A percentile compares a stretch with the other conserved stretches of the same genome.
These are phyloP conservation scores for Ptilorrhoa leucosticta DNA, from an alignment of 2,113 vertebrate genomes.

Conservation along the genomic window DNA sequence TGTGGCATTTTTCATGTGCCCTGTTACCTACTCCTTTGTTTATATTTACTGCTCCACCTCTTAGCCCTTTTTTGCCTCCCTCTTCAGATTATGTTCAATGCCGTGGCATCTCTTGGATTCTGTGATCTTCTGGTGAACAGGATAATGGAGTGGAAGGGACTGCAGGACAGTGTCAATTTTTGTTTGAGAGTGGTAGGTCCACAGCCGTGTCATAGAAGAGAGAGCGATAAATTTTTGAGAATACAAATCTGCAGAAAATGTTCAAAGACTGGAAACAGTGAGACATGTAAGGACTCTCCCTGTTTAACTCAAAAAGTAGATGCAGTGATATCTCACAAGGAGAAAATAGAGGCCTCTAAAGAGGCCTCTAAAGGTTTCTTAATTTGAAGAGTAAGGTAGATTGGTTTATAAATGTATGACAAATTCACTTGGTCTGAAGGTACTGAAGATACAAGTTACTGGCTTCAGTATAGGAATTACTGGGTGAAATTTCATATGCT, in stretches of 20 bases:
- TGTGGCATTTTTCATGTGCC: not conserved
- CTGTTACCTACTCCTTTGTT: not conserved
- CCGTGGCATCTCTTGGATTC: rapidly evolving
- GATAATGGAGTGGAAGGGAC: not conserved
- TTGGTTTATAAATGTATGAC: not conserved
- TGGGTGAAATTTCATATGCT: not conserved
- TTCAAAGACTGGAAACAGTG: not conserved
- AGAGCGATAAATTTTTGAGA: not conserved
- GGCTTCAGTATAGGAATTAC: not conserved
- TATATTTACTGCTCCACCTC: not conserved
- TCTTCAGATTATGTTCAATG: not conserved
- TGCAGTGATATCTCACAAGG: not conserved
- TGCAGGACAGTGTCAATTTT: not conserved
- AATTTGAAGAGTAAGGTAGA: not conserved
- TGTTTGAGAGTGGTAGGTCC: not conserved
- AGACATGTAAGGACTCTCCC: not conserved
- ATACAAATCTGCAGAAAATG: not conserved
- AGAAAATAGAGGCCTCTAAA: not conserved
- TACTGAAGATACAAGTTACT: not conserved
- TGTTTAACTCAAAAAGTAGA: not conserved
- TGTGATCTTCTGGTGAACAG: not conserved
- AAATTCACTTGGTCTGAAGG: not conserved
- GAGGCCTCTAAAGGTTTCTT: not conserved
- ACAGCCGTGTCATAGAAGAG: not conserved
- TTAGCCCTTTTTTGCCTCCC: not conserved